phyloP scores from a whole-genome alignment of 2,113 vertebrate species.

The Myotis davidii region DNA sequence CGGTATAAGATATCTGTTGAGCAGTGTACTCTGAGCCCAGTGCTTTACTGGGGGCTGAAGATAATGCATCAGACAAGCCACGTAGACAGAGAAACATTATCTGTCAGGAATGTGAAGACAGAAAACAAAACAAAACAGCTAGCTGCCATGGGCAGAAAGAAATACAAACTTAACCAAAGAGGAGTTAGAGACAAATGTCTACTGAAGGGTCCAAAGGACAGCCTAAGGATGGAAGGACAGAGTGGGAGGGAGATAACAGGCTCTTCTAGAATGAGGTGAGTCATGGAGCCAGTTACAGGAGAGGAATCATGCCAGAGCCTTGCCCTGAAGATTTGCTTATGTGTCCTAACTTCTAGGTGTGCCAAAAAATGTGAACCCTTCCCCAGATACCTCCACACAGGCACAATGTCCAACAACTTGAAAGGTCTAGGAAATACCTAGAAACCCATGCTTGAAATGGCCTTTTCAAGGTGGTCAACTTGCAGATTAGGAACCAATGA shows the following conservation, averaged over 20 bases:
- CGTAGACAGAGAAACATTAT: not conserved
- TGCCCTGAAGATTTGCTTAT: not conserved
- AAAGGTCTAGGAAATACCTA: not conserved
- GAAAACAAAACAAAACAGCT: not conserved
- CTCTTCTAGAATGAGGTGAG: not conserved
- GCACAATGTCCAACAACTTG: not conserved
- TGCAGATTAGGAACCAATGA: not conserved
- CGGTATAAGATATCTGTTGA: not conserved
- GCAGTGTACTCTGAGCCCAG: not conserved
- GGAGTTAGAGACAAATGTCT: not conserved
- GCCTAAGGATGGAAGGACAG: fast-evolving
- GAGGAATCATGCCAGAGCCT: not conserved
- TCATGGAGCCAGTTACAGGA: not conserved
- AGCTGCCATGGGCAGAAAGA: not conserved
- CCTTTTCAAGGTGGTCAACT: not conserved
- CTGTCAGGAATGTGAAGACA: not conserved
- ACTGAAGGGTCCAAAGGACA: not conserved
- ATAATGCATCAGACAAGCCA: not conserved
- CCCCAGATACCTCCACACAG: not conserved
- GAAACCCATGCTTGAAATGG: not conserved
- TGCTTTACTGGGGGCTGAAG: not conserved
- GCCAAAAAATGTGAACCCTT: not conserved
- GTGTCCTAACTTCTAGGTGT: not conserved
- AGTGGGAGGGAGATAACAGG: not conserved
- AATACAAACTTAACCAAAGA: not conserved